Percentiles rank a stretch among this genome's conserved stretches.
Conservation (phyloP, 37 sponge, comb jelly and placozoan genomes). For the Cladorhizidae sp. region DNA sequence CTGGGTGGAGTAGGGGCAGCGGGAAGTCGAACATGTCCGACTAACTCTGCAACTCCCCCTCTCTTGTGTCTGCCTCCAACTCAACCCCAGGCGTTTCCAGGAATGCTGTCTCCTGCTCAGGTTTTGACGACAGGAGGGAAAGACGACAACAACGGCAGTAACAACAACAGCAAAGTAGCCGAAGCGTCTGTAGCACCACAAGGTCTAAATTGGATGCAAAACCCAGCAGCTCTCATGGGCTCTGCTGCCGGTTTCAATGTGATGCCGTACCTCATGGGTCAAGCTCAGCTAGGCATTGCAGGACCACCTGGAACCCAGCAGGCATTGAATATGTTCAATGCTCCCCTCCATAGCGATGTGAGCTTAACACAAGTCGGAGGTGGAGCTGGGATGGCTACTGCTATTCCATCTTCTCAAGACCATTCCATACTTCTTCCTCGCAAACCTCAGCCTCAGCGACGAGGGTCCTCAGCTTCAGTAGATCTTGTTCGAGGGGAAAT, state of each 20-base stretch:
- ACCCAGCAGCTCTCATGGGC: conserved; percentile 14
- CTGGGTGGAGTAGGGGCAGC: neutral
- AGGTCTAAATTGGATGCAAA: neutral
- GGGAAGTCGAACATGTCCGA: neutral
- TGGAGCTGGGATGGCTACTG: no score
- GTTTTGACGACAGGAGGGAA: conserved; percentile 1
- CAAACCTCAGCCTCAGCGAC: neutral
- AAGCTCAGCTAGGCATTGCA: neutral
- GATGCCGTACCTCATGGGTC: neutral
- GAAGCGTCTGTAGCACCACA: neutral
- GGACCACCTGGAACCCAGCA: neutral
- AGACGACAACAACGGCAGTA: neutral
- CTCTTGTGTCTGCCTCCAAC: neutral
- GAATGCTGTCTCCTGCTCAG: neutral
- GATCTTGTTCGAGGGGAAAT: neutral
- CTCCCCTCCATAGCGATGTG: neutral
- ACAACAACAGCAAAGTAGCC: no score
- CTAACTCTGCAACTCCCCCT: conserved; percentile 4
- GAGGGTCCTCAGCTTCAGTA: neutral
- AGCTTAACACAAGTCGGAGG: neutral
- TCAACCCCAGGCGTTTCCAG: conserved; percentile 1
- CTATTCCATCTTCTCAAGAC: neutral
- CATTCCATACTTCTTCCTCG: neutral
- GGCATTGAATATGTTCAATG: neutral
- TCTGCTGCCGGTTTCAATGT: neutral